Evolutionary conservation across 2,797 vertebrate species (phyloP), one percentile per base, ranked within the genome.

Genomic region (Chelon labrosus): DNA sequence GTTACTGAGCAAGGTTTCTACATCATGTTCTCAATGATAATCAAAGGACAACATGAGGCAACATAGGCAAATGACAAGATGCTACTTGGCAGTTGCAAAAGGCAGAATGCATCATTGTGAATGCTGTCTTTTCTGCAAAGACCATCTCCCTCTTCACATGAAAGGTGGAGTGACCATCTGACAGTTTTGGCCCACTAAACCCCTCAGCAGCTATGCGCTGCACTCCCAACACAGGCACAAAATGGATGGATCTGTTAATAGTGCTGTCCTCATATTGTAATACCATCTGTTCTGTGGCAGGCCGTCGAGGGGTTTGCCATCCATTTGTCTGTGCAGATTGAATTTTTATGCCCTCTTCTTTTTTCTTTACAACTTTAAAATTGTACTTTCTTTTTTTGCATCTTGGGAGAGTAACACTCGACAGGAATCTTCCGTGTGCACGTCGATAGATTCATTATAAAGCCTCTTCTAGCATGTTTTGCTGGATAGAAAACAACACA

Each of bases 201-300:
- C 54, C 71, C 61, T 75, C 77, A 49, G 31, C 68, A 63, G 69
- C 59, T 78, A 83, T 60, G 80, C 71, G 68, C 58, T 77, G 49
- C 60, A 75, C 79, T 81, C 86, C 75, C 82, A 79, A 79, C 84
- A 75, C 79, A 70, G 70, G 70, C 75, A 50, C 80, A 83, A 83
- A 82, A 87, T 82, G 83, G 83, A 82, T 77, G 78, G 72, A 84
- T 90, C 87, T 90, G 89, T 88, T 94, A 91, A 89, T 88, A 83
- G 90, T 59, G 65, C 84, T 81, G 74, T 89, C 87, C 78, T 85
- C 84, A 88, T 85, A 88, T 89, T 89, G 88, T 86, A 89, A 77
- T 54, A 66, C 93, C 89, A 91, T 93, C 92, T 93, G 91, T 86
- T 88, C 77, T 67, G 10, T 79, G 80, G 81, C 77, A 78, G 61